phyloP scores from a whole-genome alignment of 2,888 invertebrate genomes.

The Halictus ligatus region DNA sequence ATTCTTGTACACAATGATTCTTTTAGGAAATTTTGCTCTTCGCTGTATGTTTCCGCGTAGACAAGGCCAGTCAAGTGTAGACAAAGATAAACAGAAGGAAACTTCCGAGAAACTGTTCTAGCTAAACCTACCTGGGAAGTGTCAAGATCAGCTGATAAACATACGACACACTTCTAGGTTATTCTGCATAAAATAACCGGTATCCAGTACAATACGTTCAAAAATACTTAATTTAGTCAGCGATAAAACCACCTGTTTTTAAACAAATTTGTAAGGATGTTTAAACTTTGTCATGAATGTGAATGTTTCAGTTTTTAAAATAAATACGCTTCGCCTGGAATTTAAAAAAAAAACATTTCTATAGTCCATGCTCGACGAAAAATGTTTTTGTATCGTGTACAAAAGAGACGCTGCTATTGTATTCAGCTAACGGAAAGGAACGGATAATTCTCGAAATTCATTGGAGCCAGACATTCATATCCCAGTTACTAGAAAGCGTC shows the following conservation, averaged over 20 bases:
- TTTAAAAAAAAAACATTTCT: not conserved
- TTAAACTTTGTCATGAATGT: not conserved
- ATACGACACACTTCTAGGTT: not conserved
- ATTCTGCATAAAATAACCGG: not conserved
- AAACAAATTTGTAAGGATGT: not conserved
- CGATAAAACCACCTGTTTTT: not conserved
- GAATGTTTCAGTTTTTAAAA: not conserved
- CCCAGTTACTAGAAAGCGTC: slow-evolving; percentile 4
- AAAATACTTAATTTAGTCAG: not conserved
- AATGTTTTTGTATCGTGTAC: not conserved
- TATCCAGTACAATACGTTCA: not conserved
- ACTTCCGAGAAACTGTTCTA: not conserved
- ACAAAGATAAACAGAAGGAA: not conserved
- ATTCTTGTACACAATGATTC: not conserved
- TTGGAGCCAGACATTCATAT: not conserved
- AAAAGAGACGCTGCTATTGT: not conserved
- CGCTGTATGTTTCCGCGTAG: not conserved
- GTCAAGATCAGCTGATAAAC: not conserved
- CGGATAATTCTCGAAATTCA: not conserved
- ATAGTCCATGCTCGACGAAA: not conserved
- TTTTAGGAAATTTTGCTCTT: not conserved
- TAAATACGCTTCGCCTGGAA: not conserved
- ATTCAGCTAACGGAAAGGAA: not conserved
- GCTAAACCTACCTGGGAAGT: not conserved
- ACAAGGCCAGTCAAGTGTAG: not conserved